Evolutionary conservation across 2,113 vertebrate genomes (phyloP).

Genomic region (Stegostoma tigrinum): DNA sequence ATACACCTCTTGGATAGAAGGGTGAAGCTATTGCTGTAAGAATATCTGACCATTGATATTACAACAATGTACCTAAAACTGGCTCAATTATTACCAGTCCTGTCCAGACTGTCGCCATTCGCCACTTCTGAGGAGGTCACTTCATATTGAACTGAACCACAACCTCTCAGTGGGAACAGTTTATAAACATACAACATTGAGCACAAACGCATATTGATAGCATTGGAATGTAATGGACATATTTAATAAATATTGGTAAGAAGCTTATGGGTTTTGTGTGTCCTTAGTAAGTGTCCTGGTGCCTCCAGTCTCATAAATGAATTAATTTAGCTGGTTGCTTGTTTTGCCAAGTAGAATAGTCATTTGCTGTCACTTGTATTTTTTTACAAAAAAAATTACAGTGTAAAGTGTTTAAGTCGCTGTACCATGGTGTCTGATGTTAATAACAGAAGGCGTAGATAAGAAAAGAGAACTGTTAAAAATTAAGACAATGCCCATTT

Average conservation of each 20-base stretch:
- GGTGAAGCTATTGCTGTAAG: neutral
- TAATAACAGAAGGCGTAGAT: no score
- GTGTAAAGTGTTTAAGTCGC: no score
- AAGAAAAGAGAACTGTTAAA: no score
- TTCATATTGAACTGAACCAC: neutral
- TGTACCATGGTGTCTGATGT: no score
- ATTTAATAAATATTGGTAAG: neutral
- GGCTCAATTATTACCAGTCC: neutral
- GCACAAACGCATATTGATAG: neutral
- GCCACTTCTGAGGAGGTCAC: neutral
- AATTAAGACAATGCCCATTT: no score
- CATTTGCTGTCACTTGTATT: no score
- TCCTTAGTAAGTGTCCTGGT: neutral
- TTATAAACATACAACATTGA: neutral
- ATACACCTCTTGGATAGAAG: neutral
- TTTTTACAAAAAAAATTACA: no score
- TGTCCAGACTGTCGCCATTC: neutral
- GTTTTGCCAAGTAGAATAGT: neutral
- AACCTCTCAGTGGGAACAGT: neutral
- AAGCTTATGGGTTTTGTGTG: neutral
- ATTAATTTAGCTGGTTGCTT: neutral
- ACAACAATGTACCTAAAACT: neutral
- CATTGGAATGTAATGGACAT: neutral
- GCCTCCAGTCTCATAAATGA: neutral
- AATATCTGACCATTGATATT: neutral